Evolutionary conservation across 2,888 invertebrate genomes (phyloP).

Genomic region (Chamaedrilus cognettii): DNA sequence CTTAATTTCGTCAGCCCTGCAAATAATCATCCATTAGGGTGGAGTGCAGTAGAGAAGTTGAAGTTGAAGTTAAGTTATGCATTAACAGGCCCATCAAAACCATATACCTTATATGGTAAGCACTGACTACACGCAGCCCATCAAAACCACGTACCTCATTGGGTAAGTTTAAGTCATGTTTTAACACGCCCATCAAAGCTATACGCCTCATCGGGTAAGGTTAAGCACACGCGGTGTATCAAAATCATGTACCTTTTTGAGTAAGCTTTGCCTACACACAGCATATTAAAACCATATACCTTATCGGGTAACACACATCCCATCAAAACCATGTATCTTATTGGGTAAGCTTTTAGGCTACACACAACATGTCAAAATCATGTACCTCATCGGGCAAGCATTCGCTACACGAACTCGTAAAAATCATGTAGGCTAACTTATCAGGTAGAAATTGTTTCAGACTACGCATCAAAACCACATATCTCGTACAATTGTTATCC

Average conservation of each 20-base stretch:
- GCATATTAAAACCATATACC: too few relatives aligned
- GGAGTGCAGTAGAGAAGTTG: too few relatives aligned
- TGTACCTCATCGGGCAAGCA: slow-evolving; percentile 58
- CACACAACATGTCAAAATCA: slow-evolving; percentile 47
- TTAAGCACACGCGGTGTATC: slow-evolving; percentile 47
- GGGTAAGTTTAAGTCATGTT: slow-evolving; percentile 58
- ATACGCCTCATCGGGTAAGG: slow-evolving; percentile 59
- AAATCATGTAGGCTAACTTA: slow-evolving; percentile 57
- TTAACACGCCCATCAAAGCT: slow-evolving; percentile 47
- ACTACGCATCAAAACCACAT: slow-evolving; percentile 51
- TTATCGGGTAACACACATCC: slow-evolving; percentile 45
- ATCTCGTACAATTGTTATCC: too few relatives aligned
- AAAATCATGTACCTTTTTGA: slow-evolving; percentile 57
- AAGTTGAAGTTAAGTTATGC: too few relatives aligned
- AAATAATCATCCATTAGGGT: too few relatives aligned
- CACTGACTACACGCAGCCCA: slow-evolving; percentile 44
- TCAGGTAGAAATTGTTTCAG: slow-evolving; percentile 55
- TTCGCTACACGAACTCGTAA: slow-evolving; percentile 47
- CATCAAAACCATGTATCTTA: slow-evolving; percentile 54
- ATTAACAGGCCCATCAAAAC: too few relatives aligned
- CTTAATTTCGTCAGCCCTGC: too few relatives aligned
- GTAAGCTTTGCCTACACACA: too few relatives aligned
- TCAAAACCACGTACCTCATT: slow-evolving; percentile 56
- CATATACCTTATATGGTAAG: too few relatives aligned
- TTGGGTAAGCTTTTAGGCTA: slow-evolving; percentile 57